phyloP scores from a whole-genome alignment of 2,113 vertebrate genomes.

The Romanogobio albipinnatus region DNA sequence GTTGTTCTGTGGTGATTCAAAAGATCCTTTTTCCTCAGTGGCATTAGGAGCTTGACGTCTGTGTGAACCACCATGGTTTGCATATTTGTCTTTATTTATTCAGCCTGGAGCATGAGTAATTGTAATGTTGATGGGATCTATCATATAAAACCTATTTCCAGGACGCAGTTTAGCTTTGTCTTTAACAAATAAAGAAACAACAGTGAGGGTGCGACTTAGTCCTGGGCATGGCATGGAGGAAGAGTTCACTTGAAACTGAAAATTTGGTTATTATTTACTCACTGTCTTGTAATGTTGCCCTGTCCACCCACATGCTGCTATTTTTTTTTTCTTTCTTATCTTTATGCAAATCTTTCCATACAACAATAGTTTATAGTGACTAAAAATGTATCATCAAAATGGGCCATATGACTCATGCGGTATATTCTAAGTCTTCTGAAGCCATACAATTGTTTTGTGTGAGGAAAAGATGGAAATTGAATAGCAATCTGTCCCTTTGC shows the following conservation, averaged over 20 bases:
- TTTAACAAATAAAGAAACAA: slow-evolving; percentile 28
- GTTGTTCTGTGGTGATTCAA: slow-evolving; percentile 25
- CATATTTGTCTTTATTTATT: slow-evolving; percentile 17
- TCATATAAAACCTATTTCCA: slow-evolving; percentile 19
- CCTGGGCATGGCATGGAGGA: slow-evolving; percentile 1
- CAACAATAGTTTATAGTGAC: neutral
- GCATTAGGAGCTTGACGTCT: slow-evolving; percentile 5
- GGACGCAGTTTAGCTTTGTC: slow-evolving; percentile 24
- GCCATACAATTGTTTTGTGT: neutral
- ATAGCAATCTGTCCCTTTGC: neutral
- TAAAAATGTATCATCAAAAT: neutral
- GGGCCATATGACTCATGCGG: neutral
- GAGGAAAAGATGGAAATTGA: neutral
- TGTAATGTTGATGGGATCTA: slow-evolving; percentile 18
- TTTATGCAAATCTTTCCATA: neutral
- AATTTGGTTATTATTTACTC: neutral
- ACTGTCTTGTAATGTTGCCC: neutral
- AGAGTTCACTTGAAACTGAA: neutral
- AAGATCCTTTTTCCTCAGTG: slow-evolving; percentile 14
- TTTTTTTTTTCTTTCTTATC: neutral
- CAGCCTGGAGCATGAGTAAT: slow-evolving; percentile 16
- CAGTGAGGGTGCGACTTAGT: slow-evolving; percentile 9
- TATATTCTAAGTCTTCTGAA: neutral
- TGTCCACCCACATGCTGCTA: neutral
- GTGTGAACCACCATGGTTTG: slow-evolving; percentile 10